Evolutionary conservation across 2,113 vertebrate genomes (phyloP), one percentile per base, ranked within the genome.

Genomic region (Panthera tigris): DNA sequence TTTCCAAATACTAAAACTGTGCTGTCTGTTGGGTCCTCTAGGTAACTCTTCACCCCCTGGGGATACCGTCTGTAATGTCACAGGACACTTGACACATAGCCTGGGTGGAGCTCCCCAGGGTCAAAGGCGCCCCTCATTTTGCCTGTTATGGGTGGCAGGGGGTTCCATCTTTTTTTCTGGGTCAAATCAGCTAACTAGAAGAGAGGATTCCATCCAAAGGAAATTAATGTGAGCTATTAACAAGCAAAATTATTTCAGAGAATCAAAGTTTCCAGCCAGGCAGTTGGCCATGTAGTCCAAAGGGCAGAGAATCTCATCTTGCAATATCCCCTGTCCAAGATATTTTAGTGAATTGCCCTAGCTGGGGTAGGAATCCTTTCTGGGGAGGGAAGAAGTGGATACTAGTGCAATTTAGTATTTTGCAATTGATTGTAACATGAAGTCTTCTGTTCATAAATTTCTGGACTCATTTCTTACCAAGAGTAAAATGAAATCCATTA

Each of bases 401-500:
- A 19, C 45, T 23, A 52, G 78, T n/a, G 7, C 1, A 63, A 55
- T 7, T 61, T 10, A 45, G 1, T 19, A 41, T 39, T 76, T 55
- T 69, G 66, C 9, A 16, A n/a, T 23, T 89, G 4, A n/a, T n/a
- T 86, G 4, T 29, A 69, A 55, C 1, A 2, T 69, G 36, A 87
- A 15, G 3, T 31, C 84, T 92, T 96, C 21, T 87, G 33, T 69
- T 89, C n/a, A n/a, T 45, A 95, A 71, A 57, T 66, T 91, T 90
- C 48, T 39, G 80, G 45, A 86, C 19, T 89, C 73, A 29, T 87
- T 97, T 97, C 33, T 69, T 88, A 65, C 78, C 63, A 95, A 48
- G 41, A 74, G 36, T 65, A 48, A 96, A 92, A 94, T 55, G 36
- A 95, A 96, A 96, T 69, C 21, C 15, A 95, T 73, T 81, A 69